phyloP scores from a whole-genome alignment of 2,797 vertebrate genomes.

The Meriones psammophilus region DNA sequence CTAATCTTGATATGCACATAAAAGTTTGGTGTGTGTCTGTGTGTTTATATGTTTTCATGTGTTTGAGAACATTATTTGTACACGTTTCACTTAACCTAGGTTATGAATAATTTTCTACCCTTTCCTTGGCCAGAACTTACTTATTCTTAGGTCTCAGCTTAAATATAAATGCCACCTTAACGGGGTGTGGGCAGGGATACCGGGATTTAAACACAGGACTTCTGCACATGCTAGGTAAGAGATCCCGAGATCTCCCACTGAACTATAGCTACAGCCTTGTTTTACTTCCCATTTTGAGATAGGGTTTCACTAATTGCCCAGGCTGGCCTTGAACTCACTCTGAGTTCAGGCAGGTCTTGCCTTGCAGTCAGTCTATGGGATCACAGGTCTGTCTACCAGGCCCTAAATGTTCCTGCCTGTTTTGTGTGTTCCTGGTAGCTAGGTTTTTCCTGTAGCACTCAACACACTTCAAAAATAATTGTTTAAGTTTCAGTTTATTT shows the following conservation, averaged over 20 bases:
- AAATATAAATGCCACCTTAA: not conserved
- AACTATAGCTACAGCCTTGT: not conserved
- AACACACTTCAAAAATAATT: constrained; percentile 12
- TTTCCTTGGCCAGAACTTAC: not conserved
- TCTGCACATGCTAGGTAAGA: not conserved
- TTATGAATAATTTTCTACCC: constrained; percentile 32
- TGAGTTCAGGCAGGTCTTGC: not conserved
- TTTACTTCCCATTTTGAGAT: not conserved
- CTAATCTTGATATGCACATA: not conserved
- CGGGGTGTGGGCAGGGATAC: not conserved
- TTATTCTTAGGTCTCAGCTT: constrained; percentile 33
- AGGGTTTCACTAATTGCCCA: not conserved
- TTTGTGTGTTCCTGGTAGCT: constrained; percentile 18
- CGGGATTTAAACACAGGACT: not conserved
- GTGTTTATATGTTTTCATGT: not conserved
- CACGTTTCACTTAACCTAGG: not conserved
- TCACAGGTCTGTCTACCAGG: not conserved
- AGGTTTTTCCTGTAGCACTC: constrained; percentile 5
- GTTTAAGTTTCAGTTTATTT: constrained; percentile 42
- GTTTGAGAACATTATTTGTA: constrained; percentile 18
- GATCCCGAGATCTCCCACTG: no score
- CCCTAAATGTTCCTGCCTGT: not conserved
- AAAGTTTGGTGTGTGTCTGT: not conserved
- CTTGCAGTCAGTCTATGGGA: not conserved
- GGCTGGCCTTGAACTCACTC: not conserved